These are phyloP conservation scores for Taxidea taxus DNA, from an alignment of 2,113 vertebrate genomes.

Conservation along the genomic window DNA sequence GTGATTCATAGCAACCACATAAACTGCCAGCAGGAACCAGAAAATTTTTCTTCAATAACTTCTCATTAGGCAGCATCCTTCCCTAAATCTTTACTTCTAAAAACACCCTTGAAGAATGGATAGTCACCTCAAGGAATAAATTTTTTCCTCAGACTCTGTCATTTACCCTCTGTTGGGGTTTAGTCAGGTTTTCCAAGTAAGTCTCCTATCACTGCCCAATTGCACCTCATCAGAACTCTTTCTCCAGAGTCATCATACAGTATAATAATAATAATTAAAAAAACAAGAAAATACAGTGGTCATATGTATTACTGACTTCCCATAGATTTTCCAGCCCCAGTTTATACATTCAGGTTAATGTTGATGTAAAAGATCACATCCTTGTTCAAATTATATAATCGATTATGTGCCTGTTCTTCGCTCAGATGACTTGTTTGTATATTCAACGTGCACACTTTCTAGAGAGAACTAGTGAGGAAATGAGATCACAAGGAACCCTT, in stretches of 20 bases:
- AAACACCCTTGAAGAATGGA: neutral
- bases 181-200: constrained; percentile 20
- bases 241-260: neutral
- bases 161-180: neutral
- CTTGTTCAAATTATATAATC: neutral
- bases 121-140: neutral
- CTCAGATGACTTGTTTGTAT: neutral
- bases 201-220: neutral
- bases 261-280: neutral
- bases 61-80: neutral
- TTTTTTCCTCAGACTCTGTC: neutral
- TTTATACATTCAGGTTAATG: neutral
- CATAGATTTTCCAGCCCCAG: neutral
- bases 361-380: neutral
- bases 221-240: neutral
- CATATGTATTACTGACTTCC: neutral
- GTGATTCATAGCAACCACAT: neutral
- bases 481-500: neutral
- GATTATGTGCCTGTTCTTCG: neutral
- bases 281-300: neutral
- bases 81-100: constrained; percentile 45
- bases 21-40: neutral
- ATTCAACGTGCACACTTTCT: neutral
- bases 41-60: constrained; percentile 5
- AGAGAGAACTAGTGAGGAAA: neutral